Conservation (phyloP, 1,140 invertebrate genomes). For the Dinothrombium tinctorium region DNA sequence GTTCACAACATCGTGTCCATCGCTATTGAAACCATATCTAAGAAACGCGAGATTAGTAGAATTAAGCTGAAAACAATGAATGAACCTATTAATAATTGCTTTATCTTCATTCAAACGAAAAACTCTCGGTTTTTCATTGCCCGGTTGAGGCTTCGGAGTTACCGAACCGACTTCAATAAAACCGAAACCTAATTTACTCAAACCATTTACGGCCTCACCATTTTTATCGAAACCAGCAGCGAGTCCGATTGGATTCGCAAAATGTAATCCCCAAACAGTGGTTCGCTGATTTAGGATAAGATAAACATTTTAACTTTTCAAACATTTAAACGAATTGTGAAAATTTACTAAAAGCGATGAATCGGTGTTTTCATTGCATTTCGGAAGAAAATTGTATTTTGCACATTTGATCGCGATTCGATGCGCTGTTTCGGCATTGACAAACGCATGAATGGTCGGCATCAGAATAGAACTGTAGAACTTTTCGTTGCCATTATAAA, state of each 20-base stretch:
- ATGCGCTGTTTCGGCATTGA: slow-evolving; percentile 5
- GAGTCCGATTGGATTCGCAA: slow-evolving; percentile 74
- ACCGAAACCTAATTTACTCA: slow-evolving; percentile 68
- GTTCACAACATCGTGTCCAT: slow-evolving; percentile 52
- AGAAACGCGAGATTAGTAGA: slow-evolving; percentile 4
- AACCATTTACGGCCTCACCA: slow-evolving; percentile 58
- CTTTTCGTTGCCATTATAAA: slow-evolving; percentile 7
- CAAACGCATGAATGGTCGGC: neutral
- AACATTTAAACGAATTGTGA: neutral
- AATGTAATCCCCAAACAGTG: slow-evolving; percentile 36
- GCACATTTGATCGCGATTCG: slow-evolving; percentile 4
- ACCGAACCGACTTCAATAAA: slow-evolving; percentile 92
- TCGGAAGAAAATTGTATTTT: slow-evolving; percentile 3
- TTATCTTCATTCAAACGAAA: slow-evolving; percentile 60
- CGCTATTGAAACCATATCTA: slow-evolving; percentile 81
- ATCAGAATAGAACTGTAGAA: slow-evolving; percentile 2
- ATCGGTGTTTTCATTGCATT: neutral
- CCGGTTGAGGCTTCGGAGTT: slow-evolving; percentile 69
- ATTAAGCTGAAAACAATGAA: neutral
- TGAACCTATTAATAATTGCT: slow-evolving; percentile 70
- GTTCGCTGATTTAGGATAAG: slow-evolving; percentile 31
- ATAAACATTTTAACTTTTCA: neutral
- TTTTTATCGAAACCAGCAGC: slow-evolving; percentile 97
- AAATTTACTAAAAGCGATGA: too few relatives aligned
- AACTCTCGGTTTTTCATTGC: slow-evolving; percentile 73